Evolutionary conservation across 2,797 vertebrate genomes (phyloP), one percentile per base, ranked within the genome.

Genomic region (Danio albolineatus): DNA sequence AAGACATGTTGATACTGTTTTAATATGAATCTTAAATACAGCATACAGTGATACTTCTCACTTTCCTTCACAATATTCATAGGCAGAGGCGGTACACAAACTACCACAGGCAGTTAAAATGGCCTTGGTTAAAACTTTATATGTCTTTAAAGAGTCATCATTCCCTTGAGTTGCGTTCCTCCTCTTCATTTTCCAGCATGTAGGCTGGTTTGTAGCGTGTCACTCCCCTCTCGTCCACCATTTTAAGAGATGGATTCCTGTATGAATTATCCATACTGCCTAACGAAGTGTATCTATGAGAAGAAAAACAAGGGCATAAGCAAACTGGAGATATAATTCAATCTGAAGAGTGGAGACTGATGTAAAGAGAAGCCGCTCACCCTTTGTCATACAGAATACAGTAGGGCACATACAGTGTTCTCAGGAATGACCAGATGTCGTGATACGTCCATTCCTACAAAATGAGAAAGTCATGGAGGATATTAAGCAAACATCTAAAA

Each of bases 321-420:
- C 36, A 48, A 61, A 53, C 10, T 49, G 53, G 9, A 17, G 49
- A 78, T 53, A 78, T 53, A 2, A 57, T 67, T 3, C 39, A 1
- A 48, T 59, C 12, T 59, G 14, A 43, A 3, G 16, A 46, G 48
- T 1, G 9, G 38, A 51, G 43, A 56, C 0, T 39, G 49, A 10
- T 43, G 28, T 36, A 4, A 44, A 64, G 13, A 14, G 17, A 57
- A 64, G 6, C 19, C 16, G 12, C 94, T 94, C 87, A 99, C 98
- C 98, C 97, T 86, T 94, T 97, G 84, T 99, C 98, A 0, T 99
- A 99, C n/a, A 99, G 96, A 81, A 98, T 88, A 60, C 98, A 99
- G 93, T 99, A 99, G 0, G 97, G 97, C 36, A 99, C 91, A 2
- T 95, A 96, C 4, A 99, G 90, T 0, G 91, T 95, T 73, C 97